Conservation (phyloP, 1,140 invertebrate species). For the Goniozus legneri region DNA sequence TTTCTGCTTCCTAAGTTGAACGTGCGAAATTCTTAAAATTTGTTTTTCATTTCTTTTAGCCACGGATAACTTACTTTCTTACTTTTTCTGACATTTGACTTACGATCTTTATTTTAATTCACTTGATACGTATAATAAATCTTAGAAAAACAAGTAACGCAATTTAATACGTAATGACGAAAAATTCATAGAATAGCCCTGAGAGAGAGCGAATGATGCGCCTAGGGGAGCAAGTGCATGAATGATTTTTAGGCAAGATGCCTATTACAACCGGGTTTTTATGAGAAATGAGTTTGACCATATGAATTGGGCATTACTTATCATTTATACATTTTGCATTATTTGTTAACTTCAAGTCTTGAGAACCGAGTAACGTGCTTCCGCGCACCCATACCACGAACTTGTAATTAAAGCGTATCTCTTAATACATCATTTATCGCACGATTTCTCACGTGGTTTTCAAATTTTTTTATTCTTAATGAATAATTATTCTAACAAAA, state of each 20-base stretch:
- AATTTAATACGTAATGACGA: constrained; percentile 5
- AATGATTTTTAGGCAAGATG: constrained; percentile 6
- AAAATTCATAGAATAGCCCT: constrained; percentile 27
- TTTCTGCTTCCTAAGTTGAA: constrained; percentile 33
- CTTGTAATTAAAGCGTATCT: constrained; percentile 43
- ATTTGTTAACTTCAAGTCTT: constrained; percentile 37
- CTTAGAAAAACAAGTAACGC: constrained; percentile 9
- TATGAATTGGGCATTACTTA: constrained; percentile 28
- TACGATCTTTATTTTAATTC: constrained; percentile 23
- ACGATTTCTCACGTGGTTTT: background rate
- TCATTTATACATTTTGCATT: constrained; percentile 21
- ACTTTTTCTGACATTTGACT: constrained; percentile 23
- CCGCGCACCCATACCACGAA: constrained; percentile 36
- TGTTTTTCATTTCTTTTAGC: constrained; percentile 25
- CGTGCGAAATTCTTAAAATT: constrained; percentile 27
- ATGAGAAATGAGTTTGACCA: constrained; percentile 14
- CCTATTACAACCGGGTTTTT: background rate
- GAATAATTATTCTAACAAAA: background rate
- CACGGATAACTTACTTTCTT: constrained; percentile 28
- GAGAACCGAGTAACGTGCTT: constrained; percentile 31
- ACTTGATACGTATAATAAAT: constrained; percentile 20
- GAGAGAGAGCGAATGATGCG: constrained; percentile 32
- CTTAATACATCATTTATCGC: background rate
- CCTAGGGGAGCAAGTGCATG: constrained; percentile 23
- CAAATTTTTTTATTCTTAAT: too few relatives aligned